Evolutionary conservation across 2,888 invertebrate species (phyloP).

Genomic region (Megastigmus dorsalis): DNA sequence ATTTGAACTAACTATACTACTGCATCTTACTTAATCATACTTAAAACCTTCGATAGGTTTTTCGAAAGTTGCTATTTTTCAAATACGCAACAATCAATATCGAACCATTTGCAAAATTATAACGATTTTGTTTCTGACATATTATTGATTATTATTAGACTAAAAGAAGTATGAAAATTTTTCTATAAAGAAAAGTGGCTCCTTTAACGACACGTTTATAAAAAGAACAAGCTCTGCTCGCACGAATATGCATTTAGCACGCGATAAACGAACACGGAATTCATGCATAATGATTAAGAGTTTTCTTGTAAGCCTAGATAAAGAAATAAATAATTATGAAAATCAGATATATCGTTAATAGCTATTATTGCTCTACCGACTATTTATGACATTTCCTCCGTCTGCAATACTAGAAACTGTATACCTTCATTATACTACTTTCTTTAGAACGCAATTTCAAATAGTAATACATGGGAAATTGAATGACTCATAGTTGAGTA

Average conservation of each 20-base stretch:
- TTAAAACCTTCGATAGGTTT: too few species aligned
- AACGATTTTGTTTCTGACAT: neutral
- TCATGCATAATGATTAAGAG: slow-evolving; percentile 18
- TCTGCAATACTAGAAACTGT: neutral
- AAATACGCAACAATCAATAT: too few species aligned
- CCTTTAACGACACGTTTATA: neutral
- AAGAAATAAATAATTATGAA: slow-evolving; percentile 20
- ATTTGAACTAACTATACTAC: too few species aligned
- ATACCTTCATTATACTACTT: too few species aligned
- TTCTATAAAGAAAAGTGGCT: neutral
- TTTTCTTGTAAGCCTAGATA: slow-evolving; percentile 1
- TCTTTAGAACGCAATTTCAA: too few species aligned
- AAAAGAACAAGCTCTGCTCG: slow-evolving; percentile 1
- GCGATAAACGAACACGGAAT: slow-evolving; percentile 35
- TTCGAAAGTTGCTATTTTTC: too few species aligned
- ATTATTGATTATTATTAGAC: neutral
- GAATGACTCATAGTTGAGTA: too few species aligned
- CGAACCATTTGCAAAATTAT: too few species aligned
- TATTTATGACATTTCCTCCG: neutral
- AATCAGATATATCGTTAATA: slow-evolving; percentile 6
- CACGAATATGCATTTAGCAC: slow-evolving; percentile 35
- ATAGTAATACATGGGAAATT: too few species aligned
- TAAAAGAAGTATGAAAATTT: neutral
- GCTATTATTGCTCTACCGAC: neutral
- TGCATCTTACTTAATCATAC: too few species aligned